Conservation (phyloP, 1,140 invertebrate genomes). For the Eriocheir sinensis region DNA sequence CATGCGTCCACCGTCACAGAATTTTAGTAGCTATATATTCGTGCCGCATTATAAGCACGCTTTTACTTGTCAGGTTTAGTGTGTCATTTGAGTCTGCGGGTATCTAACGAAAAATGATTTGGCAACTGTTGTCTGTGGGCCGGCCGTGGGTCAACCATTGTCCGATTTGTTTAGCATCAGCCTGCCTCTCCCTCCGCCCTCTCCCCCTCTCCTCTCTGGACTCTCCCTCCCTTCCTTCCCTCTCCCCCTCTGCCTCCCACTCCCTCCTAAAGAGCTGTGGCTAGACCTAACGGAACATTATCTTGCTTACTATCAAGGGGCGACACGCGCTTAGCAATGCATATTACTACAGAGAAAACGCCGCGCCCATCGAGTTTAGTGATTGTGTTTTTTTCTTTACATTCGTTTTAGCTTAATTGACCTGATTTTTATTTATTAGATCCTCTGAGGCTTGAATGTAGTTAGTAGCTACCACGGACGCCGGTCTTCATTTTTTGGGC, state of each 20-base stretch:
- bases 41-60: too few species aligned
- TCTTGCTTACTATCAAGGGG: background rate
- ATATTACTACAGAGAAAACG: too few species aligned
- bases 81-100: too few species aligned
- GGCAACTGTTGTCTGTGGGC: background rate
- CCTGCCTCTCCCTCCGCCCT: too few species aligned
- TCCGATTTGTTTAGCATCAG: background rate
- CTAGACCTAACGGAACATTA: constrained; percentile 7
- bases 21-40: too few species aligned
- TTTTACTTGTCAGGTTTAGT: too few species aligned
- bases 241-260: background rate
- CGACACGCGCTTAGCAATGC: background rate
- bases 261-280: background rate
- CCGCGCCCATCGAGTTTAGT: background rate
- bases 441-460: too few species aligned
- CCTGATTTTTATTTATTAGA: background rate
- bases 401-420: background rate
- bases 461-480: too few species aligned
- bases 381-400: background rate
- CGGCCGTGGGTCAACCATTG: background rate
- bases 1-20: too few species aligned
- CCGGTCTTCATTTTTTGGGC: too few species aligned
- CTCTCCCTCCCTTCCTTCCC: background rate
- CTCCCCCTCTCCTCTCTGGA: too few species aligned
- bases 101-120: too few species aligned